These are phyloP conservation scores for Chrysochloris asiatica DNA, from an alignment of 2,113 vertebrate genomes.

Conservation along the genomic window DNA sequence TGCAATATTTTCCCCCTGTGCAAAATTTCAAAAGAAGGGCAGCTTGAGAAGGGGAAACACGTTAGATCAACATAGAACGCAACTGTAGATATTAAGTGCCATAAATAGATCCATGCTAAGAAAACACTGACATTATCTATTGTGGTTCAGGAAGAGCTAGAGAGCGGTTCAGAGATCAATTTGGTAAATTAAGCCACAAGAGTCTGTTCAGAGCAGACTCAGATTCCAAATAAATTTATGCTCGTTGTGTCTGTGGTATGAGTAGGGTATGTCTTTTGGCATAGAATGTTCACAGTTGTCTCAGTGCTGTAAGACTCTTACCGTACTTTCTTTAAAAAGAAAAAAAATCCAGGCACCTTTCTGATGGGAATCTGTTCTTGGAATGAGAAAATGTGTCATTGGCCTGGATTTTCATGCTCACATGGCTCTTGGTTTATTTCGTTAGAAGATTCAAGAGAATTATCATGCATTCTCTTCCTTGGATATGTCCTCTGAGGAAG, in stretches of 20 bases:
- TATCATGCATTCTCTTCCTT: conserved; percentile 25
- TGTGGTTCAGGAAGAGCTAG: conserved; percentile 44
- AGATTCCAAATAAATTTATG: not conserved
- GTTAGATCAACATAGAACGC: not conserved
- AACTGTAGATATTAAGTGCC: not conserved
- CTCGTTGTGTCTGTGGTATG: not conserved
- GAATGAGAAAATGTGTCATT: conserved; percentile 44
- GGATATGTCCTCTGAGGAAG: not conserved
- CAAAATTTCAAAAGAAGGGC: not conserved
- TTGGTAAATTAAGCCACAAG: conserved; percentile 39
- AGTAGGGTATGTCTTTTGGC: not conserved
- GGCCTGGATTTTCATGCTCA: conserved; percentile 30
- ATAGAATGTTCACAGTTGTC: not conserved
- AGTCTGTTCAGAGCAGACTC: conserved; percentile 27
- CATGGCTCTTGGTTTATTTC: conserved; percentile 54
- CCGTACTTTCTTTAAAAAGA: conserved; percentile 22
- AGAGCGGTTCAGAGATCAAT: conserved; percentile 30
- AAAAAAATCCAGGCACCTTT: conserved; percentile 25
- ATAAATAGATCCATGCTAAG: conserved; percentile 19
- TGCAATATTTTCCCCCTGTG: not conserved
- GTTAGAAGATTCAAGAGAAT: conserved; percentile 55
- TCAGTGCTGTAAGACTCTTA: conserved; percentile 18
- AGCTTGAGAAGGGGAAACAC: not conserved
- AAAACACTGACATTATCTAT: conserved; percentile 43
- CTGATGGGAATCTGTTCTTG: conserved; percentile 48